phyloP scores from a whole-genome alignment of 2,888 invertebrate genomes.

The Melanostoma mellinum region DNA sequence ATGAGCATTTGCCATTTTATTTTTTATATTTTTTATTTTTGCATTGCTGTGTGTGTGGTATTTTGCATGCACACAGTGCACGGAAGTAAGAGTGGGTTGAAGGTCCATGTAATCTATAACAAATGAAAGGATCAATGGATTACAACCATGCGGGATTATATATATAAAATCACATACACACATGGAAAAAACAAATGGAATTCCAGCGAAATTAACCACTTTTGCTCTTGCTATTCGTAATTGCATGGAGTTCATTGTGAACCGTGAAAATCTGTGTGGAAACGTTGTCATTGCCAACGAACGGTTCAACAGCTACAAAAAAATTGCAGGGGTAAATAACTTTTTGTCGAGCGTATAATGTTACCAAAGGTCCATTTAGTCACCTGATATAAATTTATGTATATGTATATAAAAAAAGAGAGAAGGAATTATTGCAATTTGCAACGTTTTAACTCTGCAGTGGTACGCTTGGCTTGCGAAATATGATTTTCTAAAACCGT shows the following conservation, averaged over 20 bases:
- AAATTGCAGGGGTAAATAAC: not conserved
- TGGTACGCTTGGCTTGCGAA: no score
- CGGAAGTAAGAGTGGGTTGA: constrained; percentile 10
- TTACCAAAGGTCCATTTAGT: not conserved
- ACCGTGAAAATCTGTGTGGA: not conserved
- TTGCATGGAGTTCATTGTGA: constrained; percentile 22
- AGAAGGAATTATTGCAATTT: no score
- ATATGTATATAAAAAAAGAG: no score
- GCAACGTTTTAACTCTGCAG: no score
- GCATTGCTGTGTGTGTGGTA: constrained; percentile 14
- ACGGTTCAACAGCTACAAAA: not conserved
- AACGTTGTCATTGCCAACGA: constrained; percentile 1
- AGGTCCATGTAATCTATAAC: constrained; percentile 30
- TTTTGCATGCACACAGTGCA: constrained; percentile 44
- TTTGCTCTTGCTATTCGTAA: constrained; percentile 21
- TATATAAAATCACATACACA: not conserved
- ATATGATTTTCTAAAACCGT: no score
- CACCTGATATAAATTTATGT: not conserved
- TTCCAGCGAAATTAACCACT: constrained; percentile 29
- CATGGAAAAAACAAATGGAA: constrained; percentile 6
- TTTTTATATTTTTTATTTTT: constrained; percentile 1
- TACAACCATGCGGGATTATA: constrained; percentile 25
- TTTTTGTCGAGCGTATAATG: not conserved
- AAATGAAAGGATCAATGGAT: constrained; percentile 35
- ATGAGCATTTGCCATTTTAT: constrained; percentile 23